A percentile compares a stretch with the other conserved stretches of the same genome.
Evolutionary conservation across 2,113 vertebrate genomes (phyloP).

Genomic region (Potamarius usumacintae): DNA sequence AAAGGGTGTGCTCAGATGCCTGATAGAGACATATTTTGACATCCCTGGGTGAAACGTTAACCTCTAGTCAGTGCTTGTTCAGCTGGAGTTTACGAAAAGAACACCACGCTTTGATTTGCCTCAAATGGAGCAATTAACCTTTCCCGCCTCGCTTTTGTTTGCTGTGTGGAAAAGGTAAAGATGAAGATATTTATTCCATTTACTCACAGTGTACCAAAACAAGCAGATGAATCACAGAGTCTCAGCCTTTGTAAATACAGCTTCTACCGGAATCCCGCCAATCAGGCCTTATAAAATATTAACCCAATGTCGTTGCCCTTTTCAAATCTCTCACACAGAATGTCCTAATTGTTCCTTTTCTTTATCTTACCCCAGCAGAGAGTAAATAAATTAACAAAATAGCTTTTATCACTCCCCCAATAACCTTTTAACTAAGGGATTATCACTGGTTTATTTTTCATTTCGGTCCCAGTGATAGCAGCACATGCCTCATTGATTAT

Average conservation of each 20-base stretch:
- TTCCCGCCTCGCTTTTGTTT: conserved; percentile 76
- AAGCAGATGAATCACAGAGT: conserved; percentile 75
- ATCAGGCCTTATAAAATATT: conserved; percentile 96
- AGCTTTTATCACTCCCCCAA: conserved; percentile 98
- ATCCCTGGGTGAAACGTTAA: conserved; percentile 38
- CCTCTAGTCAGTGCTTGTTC: conserved; percentile 44
- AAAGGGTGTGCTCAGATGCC: conserved; percentile 7
- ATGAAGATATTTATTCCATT: conserved; percentile 81
- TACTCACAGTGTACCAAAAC: conserved; percentile 75
- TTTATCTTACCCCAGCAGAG: conserved; percentile 98
- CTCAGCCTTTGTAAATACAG: conserved; percentile 78
- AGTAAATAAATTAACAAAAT: conserved; percentile 99
- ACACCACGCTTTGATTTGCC: conserved; percentile 65
- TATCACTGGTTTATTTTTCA: conserved; percentile 99
- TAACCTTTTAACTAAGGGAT: conserved; percentile 99
- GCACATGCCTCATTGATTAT: conserved; percentile 99
- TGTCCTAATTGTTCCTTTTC: conserved; percentile 99
- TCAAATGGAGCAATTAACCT: conserved; percentile 79
- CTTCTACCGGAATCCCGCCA: conserved; percentile 78
- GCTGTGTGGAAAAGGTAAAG: conserved; percentile 74
- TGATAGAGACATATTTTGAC: conserved; percentile 43
- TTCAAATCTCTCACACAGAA: conserved; percentile 98
- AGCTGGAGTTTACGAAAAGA: conserved; percentile 60
- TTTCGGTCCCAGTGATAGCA: conserved; percentile 95
- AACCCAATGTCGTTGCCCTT: conserved; percentile 97